These are phyloP conservation scores for Phlogophora meticulosa DNA, from an alignment of 2,888 invertebrate species.

Conservation along the genomic window DNA sequence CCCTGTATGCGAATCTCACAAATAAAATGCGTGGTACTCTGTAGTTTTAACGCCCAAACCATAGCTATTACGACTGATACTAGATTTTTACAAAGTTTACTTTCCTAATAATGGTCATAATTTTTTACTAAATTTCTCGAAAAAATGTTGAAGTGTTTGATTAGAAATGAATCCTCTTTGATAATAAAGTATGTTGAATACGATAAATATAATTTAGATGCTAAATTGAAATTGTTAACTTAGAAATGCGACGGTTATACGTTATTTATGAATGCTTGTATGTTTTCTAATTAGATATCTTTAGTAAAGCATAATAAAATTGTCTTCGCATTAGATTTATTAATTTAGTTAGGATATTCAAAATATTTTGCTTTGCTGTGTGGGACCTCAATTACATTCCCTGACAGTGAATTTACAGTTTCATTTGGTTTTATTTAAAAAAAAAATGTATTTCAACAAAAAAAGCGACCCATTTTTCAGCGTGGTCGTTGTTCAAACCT, in stretches of 20 bases:
- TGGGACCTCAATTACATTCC: constrained; percentile 52
- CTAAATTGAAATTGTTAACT: constrained; percentile 45
- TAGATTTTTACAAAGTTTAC: constrained; percentile 55
- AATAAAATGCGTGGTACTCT: constrained; percentile 30
- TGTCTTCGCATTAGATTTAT: constrained; percentile 51
- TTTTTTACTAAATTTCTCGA: constrained; percentile 50
- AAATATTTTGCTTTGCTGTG: constrained; percentile 36
- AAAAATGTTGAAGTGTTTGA: constrained; percentile 40
- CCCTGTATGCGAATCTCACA: constrained; percentile 56
- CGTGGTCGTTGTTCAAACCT: constrained; percentile 1
- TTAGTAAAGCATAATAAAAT: constrained; percentile 31
- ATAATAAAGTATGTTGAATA: constrained; percentile 44
- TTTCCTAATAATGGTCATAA: constrained; percentile 54
- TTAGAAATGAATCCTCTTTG: constrained; percentile 45
- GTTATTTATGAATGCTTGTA: constrained; percentile 48
- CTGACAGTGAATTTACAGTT: constrained; percentile 24
- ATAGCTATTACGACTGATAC: constrained; percentile 55
- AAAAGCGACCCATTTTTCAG: constrained; percentile 1
- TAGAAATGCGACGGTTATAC: constrained; percentile 48
- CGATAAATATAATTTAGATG: constrained; percentile 49
- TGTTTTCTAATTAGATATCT: constrained; percentile 41
- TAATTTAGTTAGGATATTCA: constrained; percentile 47
- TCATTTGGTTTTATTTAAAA: constrained; percentile 1
- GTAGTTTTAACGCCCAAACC: constrained; percentile 42
- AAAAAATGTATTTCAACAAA: not conserved